phyloP scores from a whole-genome alignment of 2,797 vertebrate species.

The Spheniscus humboldti region DNA sequence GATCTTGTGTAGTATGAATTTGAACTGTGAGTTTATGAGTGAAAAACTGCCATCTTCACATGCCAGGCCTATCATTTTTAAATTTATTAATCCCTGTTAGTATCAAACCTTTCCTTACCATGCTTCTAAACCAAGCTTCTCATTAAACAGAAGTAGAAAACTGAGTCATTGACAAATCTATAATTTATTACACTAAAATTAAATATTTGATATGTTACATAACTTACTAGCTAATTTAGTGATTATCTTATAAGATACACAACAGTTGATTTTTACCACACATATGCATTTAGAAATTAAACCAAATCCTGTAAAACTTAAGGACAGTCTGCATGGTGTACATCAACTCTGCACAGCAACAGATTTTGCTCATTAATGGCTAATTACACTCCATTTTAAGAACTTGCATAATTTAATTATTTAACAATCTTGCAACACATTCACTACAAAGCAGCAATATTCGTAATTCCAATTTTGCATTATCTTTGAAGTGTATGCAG shows the following conservation, averaged over 20 bases:
- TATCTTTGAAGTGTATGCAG: conserved; percentile 71
- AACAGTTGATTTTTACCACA: conserved; percentile 52
- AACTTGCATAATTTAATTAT: conserved; percentile 71
- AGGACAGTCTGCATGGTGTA: not conserved
- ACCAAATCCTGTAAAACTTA: conserved; percentile 27
- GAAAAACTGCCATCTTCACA: not conserved
- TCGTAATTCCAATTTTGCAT: conserved; percentile 63
- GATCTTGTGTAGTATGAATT: not conserved
- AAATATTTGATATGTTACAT: not conserved
- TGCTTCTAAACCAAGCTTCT: not conserved
- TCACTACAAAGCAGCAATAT: conserved; percentile 67
- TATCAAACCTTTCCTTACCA: not conserved
- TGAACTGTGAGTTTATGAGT: not conserved
- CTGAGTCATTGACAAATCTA: not conserved
- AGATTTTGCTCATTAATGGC: conserved; percentile 67
- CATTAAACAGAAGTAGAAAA: conserved; percentile 4
- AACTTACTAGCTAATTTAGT: conserved; percentile 1
- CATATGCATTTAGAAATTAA: conserved; percentile 19
- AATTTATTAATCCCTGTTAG: not conserved
- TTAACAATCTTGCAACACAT: conserved; percentile 65
- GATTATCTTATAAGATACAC: conserved; percentile 2
- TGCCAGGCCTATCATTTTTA: not conserved
- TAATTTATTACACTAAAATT: conserved; percentile 26
- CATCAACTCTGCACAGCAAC: conserved; percentile 49
- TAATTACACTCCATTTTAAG: conserved; percentile 72